Evolutionary conservation across 2,797 vertebrate species (phyloP), one percentile per base, ranked within the genome.

Genomic region (Eospalax fontanierii): DNA sequence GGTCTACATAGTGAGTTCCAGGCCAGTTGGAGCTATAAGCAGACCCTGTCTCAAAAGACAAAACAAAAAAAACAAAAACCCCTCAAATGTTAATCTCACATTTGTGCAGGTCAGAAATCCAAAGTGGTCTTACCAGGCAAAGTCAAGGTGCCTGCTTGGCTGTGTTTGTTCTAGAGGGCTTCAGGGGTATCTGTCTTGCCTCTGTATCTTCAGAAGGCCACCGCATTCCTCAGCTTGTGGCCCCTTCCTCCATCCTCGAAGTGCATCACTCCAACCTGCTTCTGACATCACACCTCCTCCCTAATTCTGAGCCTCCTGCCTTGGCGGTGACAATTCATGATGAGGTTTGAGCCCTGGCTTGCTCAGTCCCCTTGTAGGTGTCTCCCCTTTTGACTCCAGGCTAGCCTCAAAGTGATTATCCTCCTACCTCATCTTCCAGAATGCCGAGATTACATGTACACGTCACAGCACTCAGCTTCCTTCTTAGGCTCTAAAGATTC

Each of bases 61-160:
- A n/a, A n/a, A n/a, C n/a, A n/a, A n/a, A n/a, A 6, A 50, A 50
- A 50, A 50, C 6, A 6, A 50, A 50, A 50, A 50, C 6, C 46
- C 46, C 46, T 6, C 11, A 11, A 11, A 50, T 54, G 50, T 54
- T 54, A 54, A 15, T 40, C 61, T 91, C 57, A 65, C 33, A 66
- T 87, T 76, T 89, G 43, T 65, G 28, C 80, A 93, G 63, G 28
- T 82, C 40, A 71, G 85, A 92, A 90, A 79, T 87, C 59, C 28
- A 54, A 74, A 75, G 16, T 40, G 61, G 33, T 86, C 40, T 84
- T 33, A 54, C 1, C 8, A 75, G 26, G 57, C 71, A 46, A 83
- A 40, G 65, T 74, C 66, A 54, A 57, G 66, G 46, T 81, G 30
- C 73, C 5, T 0, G 35, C 33, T 68, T 57, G 68, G 81, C 81